Conservation (phyloP, 2,113 vertebrate species). For the Cochlearius cochlearius region DNA sequence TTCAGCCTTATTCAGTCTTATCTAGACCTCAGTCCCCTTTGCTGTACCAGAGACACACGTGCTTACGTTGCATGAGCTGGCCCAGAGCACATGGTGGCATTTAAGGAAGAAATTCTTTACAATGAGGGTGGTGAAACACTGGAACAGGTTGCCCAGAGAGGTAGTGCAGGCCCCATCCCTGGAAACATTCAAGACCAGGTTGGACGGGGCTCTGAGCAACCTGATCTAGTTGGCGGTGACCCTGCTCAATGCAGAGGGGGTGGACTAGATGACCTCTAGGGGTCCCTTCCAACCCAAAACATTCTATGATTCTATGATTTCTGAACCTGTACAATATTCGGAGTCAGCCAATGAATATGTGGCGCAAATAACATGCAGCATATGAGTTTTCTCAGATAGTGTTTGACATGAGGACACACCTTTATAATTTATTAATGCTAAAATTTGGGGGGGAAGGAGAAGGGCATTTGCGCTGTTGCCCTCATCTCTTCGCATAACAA, state of each 20-base stretch:
- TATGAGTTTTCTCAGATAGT: background rate
- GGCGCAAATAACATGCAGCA: background rate
- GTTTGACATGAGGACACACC: accelerated
- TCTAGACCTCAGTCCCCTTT: background rate
- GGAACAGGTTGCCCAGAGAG: no score
- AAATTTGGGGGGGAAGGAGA: background rate
- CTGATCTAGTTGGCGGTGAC: no score
- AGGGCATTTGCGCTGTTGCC: background rate
- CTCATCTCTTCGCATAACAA: background rate
- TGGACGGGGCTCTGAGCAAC: no score
- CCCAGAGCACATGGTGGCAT: background rate
- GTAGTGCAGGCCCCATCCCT: no score
- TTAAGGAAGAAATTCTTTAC: no score
- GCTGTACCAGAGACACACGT: accelerated
- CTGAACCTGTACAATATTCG: background rate
- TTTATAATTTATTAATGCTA: background rate
- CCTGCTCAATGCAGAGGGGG: no score
- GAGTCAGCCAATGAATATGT: background rate
- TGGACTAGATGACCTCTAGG: no score
- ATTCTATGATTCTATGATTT: no score
- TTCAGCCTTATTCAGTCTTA: background rate
- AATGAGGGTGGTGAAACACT: no score
- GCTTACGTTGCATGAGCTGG: background rate
- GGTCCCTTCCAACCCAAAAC: no score
- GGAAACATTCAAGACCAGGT: no score